These are phyloP conservation scores for Sus cebifrons DNA, from an alignment of 2,797 vertebrate genomes.

Conservation along the genomic window DNA sequence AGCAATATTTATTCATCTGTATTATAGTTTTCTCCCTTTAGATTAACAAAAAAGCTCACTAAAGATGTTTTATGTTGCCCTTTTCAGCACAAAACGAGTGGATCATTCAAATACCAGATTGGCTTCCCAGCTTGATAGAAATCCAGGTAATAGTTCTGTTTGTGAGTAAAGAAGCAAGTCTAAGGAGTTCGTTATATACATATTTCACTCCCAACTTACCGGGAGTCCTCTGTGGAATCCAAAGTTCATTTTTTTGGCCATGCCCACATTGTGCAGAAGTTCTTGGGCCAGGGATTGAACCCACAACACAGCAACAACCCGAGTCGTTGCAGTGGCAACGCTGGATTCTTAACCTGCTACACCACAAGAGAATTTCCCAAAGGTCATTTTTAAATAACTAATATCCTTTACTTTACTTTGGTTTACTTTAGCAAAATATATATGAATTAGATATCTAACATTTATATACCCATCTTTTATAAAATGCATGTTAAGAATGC, in stretches of 20 bases:
- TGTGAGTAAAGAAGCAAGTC: conserved; percentile 2
- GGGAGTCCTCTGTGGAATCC: neutral
- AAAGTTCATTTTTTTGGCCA: neutral
- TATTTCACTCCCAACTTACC: neutral
- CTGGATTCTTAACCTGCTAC: too few relatives aligned
- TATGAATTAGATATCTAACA: conserved; percentile 3
- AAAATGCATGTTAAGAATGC: conserved; percentile 55
- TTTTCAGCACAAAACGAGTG: conserved; percentile 96
- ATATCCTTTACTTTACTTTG: conserved; percentile 15
- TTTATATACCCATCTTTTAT: conserved; percentile 10
- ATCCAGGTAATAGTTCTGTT: conserved; percentile 94
- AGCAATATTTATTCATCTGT: neutral
- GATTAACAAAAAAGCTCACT: conserved; percentile 34
- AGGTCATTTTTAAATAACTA: neutral
- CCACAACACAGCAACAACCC: too few relatives aligned
- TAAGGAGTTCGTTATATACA: neutral
- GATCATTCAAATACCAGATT: conserved; percentile 99
- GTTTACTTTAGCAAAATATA: conserved; percentile 22
- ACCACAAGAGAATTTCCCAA: neutral
- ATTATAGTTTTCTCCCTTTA: neutral
- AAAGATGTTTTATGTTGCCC: conserved; percentile 76
- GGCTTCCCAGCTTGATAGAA: conserved; percentile 98
- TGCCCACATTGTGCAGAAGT: too few relatives aligned
- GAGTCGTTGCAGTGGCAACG: too few relatives aligned
- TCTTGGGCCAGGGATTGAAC: too few relatives aligned